Evolutionary conservation across 2,113 vertebrate genomes (phyloP).

Genomic region (Eidolon helvum): DNA sequence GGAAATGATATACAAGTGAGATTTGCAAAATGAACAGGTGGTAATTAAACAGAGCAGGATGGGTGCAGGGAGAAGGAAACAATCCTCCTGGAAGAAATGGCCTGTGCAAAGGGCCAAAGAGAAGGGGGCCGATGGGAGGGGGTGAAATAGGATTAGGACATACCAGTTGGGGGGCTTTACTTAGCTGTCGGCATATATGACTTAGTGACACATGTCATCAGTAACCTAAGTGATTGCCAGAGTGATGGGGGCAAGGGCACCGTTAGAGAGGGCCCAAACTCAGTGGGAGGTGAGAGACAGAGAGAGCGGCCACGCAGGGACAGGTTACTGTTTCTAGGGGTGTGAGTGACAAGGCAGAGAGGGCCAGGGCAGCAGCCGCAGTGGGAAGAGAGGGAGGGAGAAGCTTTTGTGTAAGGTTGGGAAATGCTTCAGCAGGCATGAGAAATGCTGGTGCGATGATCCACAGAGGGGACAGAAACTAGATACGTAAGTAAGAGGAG

Average conservation of each 20-base stretch:
- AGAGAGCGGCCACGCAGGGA: no score
- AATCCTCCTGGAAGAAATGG: not conserved
- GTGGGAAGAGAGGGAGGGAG: not conserved
- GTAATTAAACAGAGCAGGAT: not conserved
- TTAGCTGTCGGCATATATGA: no score
- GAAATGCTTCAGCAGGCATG: not conserved
- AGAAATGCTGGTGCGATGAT: not conserved
- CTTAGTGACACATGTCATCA: not conserved
- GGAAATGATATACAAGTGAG: fast-evolving
- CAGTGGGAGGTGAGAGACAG: not conserved
- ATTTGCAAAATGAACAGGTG: not conserved
- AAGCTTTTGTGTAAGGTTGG: not conserved
- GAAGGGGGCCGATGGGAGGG: not conserved
- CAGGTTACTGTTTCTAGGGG: no score
- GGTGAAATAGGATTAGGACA: not conserved
- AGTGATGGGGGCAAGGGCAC: no score
- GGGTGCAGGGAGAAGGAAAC: no score
- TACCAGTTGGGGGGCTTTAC: not conserved
- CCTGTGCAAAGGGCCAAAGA: no score
- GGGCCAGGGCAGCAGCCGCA: not conserved
- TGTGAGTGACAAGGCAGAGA: not conserved
- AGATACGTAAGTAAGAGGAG: not conserved
- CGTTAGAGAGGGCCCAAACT: not conserved
- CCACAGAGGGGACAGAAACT: not conserved
- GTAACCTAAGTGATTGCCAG: not conserved